Evolutionary conservation across 2,888 invertebrate genomes (phyloP).

Genomic region (Ypsolopha scabrella): DNA sequence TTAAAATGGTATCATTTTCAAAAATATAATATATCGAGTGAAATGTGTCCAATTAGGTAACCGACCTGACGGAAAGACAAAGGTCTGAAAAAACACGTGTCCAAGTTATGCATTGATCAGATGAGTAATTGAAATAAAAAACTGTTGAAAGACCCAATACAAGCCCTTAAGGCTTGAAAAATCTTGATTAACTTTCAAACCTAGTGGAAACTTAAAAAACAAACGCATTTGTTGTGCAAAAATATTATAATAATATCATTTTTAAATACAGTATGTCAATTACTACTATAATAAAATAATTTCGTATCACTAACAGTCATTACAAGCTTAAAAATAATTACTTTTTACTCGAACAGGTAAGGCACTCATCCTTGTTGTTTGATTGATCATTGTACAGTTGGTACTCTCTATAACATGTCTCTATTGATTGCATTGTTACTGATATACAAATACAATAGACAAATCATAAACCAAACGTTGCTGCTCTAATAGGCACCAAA

Average conservation of each 20-base stretch:
- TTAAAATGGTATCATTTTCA: too few species aligned
- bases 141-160: too few species aligned
- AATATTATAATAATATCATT: conserved; percentile 56
- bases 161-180: too few species aligned
- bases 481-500: conserved; percentile 37
- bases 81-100: too few species aligned
- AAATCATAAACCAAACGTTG: background rate
- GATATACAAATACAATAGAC: background rate
- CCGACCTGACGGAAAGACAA: too few species aligned
- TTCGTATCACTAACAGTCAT: conserved; percentile 58
- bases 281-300: conserved; percentile 39
- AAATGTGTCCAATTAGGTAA: too few species aligned
- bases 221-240: conserved; percentile 35
- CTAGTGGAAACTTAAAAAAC: conserved; percentile 1
- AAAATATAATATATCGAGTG: too few species aligned
- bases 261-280: conserved; percentile 39
- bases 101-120: too few species aligned
- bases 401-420: background rate
- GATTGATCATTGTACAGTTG: conserved; percentile 14
- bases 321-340: conserved; percentile 36
- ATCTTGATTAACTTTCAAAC: background rate
- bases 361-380: conserved; percentile 58
- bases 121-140: too few species aligned
- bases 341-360: conserved; percentile 38
- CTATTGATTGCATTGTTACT: background rate